Evolutionary conservation across 2,113 vertebrate genomes (phyloP), one percentile per base, ranked within the genome.

Genomic region (Butorides virescens): DNA sequence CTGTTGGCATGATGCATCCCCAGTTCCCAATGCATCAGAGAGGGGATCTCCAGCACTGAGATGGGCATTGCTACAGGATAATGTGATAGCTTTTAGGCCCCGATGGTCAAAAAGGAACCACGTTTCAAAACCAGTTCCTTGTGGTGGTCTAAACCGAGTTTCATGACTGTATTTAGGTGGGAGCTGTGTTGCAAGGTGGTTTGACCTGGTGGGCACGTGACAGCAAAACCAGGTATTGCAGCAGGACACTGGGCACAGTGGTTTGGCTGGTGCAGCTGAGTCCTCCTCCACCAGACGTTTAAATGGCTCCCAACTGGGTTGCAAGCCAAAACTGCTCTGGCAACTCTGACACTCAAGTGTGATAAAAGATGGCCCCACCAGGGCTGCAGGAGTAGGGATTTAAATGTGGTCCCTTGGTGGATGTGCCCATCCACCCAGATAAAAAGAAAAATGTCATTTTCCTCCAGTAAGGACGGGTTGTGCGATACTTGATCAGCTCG

Each of bases 121-220:
- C 2, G 0, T 10, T 55, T n/a, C 44, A 66, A 66, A 88, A 39
- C 4, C 26, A 15, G 56, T 4, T 79, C 67, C 23, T 78, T 17
- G 21, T 25, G 59, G 42, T 26, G 15, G 29, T 62, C 52, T 67
- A 53, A 50, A 58, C 14, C 8, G 70, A 34, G 61, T 71, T 82
- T 59, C 16, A 5, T 65, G 32, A 23, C 20, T 26, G 21, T 36
- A 2, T 50, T 59, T 63, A 26, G 72, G 6, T 2, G 11, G 12
- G 36, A 79, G 27, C 37, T 29, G 29, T 23, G 30, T 15, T 42
- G 32, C 17, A 20, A 56, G 47, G 70, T 27, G 71, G 9, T 53
- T 42, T 75, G 49, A 19, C 8, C 8, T 4, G 5, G 18, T 11
- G 37, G 86, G 10, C 8, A 15, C 8, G 0, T 0, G 11, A 20